Conservation (phyloP, 1,140 invertebrate genomes). For the Schlechtendalia chinensis region DNA sequence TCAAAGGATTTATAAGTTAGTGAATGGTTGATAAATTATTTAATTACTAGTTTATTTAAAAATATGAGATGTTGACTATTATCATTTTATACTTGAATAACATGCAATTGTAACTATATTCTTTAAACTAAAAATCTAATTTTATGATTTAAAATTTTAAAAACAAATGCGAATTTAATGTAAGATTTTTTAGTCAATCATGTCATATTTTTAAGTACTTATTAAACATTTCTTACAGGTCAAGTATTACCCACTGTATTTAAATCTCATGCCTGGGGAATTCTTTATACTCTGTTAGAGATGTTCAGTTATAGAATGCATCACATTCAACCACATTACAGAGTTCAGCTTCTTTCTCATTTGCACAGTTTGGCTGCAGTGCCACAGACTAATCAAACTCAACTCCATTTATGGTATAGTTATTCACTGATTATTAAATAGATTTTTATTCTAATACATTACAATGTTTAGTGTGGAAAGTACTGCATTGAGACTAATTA, state of each 20-base stretch:
- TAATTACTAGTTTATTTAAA: too few species aligned
- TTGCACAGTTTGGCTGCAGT: slow-evolving; percentile 84
- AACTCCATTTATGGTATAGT: slow-evolving; percentile 82
- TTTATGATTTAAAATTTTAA: too few species aligned
- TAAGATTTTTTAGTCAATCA: too few species aligned
- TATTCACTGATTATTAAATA: background rate
- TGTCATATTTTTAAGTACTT: background rate
- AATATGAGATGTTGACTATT: too few species aligned
- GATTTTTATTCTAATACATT: background rate
- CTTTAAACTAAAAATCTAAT: too few species aligned
- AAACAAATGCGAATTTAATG: too few species aligned
- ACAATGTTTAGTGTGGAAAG: slow-evolving; percentile 75
- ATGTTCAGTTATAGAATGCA: slow-evolving; percentile 96
- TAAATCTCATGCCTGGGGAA: slow-evolving; percentile 90
- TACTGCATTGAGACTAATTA: slow-evolving; percentile 75
- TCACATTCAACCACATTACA: slow-evolving; percentile 92
- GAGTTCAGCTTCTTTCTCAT: slow-evolving; percentile 85
- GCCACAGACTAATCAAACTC: slow-evolving; percentile 91
- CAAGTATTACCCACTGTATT: slow-evolving; percentile 87
- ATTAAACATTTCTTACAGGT: slow-evolving; percentile 58
- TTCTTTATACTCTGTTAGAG: slow-evolving; percentile 88
- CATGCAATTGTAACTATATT: too few species aligned
- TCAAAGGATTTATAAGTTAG: slow-evolving; percentile 93
- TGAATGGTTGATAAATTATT: slow-evolving; percentile 53
- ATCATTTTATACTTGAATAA: too few species aligned